These are phyloP conservation scores for Leucophora obtusa DNA, from an alignment of 2,888 invertebrate species.

Conservation along the genomic window DNA sequence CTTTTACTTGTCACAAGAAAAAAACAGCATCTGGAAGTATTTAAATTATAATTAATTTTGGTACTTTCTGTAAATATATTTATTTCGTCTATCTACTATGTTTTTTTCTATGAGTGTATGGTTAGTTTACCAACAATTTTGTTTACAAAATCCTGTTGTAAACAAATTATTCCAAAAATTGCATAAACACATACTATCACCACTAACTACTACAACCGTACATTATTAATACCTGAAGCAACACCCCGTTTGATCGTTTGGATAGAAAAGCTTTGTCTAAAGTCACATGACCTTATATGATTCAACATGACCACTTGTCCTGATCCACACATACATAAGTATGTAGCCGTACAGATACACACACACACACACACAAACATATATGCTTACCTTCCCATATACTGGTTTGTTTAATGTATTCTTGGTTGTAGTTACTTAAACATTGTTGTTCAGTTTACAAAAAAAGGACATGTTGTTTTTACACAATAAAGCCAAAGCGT, in stretches of 20 bases:
- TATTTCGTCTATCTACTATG: too few species aligned
- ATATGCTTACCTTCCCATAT: not conserved
- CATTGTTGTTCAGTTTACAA: slow-evolving; percentile 21
- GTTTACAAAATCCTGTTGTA: not conserved
- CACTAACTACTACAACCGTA: not conserved
- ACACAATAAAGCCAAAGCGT: slow-evolving; percentile 28
- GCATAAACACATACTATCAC: not conserved
- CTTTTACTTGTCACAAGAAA: too few species aligned
- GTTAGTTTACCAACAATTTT: not conserved
- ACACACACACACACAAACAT: not conserved
- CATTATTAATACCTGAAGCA: slow-evolving; percentile 5
- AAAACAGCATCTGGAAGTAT: too few species aligned
- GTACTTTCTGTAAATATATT: too few species aligned
- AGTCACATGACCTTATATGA: slow-evolving; percentile 7
- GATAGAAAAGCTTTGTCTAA: slow-evolving; percentile 8
- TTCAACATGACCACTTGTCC: slow-evolving; percentile 21
- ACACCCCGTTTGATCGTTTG: slow-evolving; percentile 1
- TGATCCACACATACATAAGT: not conserved
- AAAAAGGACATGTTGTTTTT: slow-evolving; percentile 31
- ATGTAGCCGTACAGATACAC: not conserved
- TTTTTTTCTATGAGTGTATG: too few species aligned
- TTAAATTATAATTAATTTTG: too few species aligned
- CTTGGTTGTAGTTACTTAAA: not conserved
- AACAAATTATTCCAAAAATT: slow-evolving; percentile 4
- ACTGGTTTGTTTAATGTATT: not conserved